Evolutionary conservation across 2,113 vertebrate genomes (phyloP).

Genomic region (Aplodontia rufa): DNA sequence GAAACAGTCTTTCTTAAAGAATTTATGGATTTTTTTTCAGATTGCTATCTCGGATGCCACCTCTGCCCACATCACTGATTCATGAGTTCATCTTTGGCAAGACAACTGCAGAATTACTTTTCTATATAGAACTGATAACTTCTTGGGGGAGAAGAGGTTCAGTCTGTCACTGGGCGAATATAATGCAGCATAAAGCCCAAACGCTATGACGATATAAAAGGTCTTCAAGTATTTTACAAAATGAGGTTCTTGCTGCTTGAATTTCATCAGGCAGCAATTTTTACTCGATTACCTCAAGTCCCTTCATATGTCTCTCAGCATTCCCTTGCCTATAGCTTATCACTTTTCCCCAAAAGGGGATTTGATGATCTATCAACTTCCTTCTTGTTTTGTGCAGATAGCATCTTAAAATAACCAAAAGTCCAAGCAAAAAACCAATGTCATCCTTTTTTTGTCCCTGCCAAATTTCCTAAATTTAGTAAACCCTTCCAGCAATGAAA

Average conservation of each 20-base stretch:
- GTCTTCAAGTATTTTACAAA: conserved; percentile 79
- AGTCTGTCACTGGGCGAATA: conserved; percentile 73
- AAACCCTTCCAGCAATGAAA: not conserved
- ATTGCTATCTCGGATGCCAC: conserved; percentile 73
- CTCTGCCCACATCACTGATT: conserved; percentile 80
- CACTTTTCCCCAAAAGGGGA: conserved; percentile 67
- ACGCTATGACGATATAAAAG: conserved; percentile 70
- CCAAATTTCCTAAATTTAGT: not conserved
- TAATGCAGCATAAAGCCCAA: conserved; percentile 77
- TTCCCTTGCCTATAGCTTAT: conserved; percentile 65
- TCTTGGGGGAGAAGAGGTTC: conserved; percentile 77
- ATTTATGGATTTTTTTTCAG: conserved; percentile 82
- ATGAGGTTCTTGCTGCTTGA: conserved; percentile 71
- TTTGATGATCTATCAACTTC: conserved; percentile 66
- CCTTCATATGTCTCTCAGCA: conserved; percentile 78
- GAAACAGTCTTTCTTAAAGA: conserved; percentile 70
- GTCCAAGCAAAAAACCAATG: not conserved
- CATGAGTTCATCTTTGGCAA: conserved; percentile 81
- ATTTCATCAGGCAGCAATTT: conserved; percentile 80
- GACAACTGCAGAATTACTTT: conserved; percentile 83
- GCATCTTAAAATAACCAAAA: conserved; percentile 56
- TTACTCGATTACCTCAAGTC: conserved; percentile 81
- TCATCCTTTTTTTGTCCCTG: conserved; percentile 24
- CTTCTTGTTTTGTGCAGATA: not conserved
- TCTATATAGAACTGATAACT: conserved; percentile 81